These are phyloP conservation scores for Myotis planiceps DNA, from an alignment of 2,797 vertebrate genomes.

Conservation along the genomic window DNA sequence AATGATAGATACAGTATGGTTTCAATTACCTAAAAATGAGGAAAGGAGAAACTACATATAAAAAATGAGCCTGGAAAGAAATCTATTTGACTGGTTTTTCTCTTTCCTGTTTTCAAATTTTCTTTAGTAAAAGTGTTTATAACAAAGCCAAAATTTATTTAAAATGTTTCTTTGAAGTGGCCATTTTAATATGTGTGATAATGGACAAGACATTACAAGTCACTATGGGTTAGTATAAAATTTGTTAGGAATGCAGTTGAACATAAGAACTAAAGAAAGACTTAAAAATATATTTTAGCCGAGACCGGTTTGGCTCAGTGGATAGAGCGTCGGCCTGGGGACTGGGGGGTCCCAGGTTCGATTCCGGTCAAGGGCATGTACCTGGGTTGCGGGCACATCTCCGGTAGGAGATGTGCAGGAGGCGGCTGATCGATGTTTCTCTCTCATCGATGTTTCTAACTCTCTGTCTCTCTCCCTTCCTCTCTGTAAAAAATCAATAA, in stretches of 20 bases:
- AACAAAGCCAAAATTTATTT: slow-evolving; percentile 5
- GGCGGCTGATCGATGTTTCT: too few relatives aligned
- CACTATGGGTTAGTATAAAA: not conserved
- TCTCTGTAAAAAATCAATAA: too few relatives aligned
- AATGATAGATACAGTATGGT: not conserved
- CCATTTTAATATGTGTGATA: not conserved
- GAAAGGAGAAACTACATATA: not conserved
- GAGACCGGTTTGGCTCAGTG: too few relatives aligned
- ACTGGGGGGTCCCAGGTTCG: too few relatives aligned
- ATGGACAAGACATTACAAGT: slow-evolving; percentile 1
- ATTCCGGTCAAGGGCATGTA: too few relatives aligned
- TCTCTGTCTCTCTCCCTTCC: too few relatives aligned
- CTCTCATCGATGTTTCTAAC: too few relatives aligned
- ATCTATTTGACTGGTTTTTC: not conserved
- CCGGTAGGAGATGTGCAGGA: too few relatives aligned
- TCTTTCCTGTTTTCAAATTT: not conserved
- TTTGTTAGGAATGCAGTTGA: slow-evolving; percentile 23
- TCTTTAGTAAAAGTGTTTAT: slow-evolving; percentile 8
- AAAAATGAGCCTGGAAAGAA: slow-evolving; percentile 13
- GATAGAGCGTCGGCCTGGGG: too few relatives aligned
- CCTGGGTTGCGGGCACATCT: too few relatives aligned
- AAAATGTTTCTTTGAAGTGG: not conserved
- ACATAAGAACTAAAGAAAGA: not conserved
- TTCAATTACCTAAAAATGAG: not conserved
- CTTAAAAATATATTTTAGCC: not conserved